Conservation (phyloP, 2,113 vertebrate species). For the Plotosus lineatus region DNA sequence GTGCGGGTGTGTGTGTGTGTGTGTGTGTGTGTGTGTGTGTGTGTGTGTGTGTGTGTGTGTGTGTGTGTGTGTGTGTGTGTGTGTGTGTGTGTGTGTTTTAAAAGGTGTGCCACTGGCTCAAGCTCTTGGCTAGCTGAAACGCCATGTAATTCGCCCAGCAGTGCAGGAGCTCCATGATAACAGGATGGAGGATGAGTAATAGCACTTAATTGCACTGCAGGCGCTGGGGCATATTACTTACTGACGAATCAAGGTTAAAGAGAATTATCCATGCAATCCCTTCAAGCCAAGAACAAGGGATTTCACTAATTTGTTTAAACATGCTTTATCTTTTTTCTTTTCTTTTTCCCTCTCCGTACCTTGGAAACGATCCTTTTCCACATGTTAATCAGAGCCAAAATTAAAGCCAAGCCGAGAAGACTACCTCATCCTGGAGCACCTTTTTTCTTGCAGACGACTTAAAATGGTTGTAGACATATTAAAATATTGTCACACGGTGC, state of each 20-base stretch:
- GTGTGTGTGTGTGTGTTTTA: neutral
- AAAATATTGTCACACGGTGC: neutral
- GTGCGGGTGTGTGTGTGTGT: neutral
- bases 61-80: neutral
- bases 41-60: neutral
- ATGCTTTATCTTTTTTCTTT: conserved; percentile 18
- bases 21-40: neutral
- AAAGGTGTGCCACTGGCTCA: neutral
- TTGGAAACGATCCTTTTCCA: conserved; percentile 55
- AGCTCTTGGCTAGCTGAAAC: conserved; percentile 49
- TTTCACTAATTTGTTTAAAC: conserved; percentile 62
- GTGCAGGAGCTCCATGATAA: conserved; percentile 66
- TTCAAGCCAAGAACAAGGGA: conserved; percentile 53
- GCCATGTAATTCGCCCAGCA: conserved; percentile 72
- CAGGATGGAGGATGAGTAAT: conserved; percentile 71
- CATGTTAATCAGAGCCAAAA: conserved; percentile 39
- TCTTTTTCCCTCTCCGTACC: conserved; percentile 26
- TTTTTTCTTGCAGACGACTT: conserved; percentile 1
- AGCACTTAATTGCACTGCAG: conserved; percentile 73
- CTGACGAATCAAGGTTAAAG: conserved; percentile 72
- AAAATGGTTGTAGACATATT: conserved; percentile 7
- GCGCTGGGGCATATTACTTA: conserved; percentile 73
- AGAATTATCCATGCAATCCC: conserved; percentile 65
- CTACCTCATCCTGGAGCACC: conserved; percentile 29
- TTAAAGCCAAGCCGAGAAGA: conserved; percentile 43